Conservation (phyloP, 2,797 vertebrate genomes). For the Ambastaia sidthimunki region DNA sequence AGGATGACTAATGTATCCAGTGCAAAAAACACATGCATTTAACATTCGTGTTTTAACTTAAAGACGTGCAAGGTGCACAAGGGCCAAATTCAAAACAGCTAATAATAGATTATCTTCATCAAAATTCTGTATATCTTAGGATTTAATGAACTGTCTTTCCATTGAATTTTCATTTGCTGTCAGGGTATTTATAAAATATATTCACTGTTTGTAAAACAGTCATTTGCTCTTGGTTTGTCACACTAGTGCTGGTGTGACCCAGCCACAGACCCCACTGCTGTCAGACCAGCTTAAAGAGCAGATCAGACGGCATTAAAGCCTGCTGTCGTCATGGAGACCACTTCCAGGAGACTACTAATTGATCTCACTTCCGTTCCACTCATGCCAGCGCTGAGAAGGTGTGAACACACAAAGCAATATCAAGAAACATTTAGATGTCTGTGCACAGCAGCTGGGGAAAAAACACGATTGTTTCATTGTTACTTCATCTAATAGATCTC, state of each 20-base stretch:
- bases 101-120: constrained; percentile 2
- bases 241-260: constrained; percentile 30
- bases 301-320: constrained; percentile 43
- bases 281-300: constrained; percentile 42
- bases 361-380: constrained; percentile 51
- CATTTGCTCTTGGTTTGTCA: background rate
- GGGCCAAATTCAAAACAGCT: constrained; percentile 18
- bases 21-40: constrained; percentile 40
- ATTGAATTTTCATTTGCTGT: background rate
- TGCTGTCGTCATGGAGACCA: constrained; percentile 48
- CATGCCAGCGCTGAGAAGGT: constrained; percentile 41
- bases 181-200: background rate
- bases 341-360: constrained; percentile 56
- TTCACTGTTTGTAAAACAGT: background rate
- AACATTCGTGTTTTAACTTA: constrained; percentile 23
- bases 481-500: constrained; percentile 13
- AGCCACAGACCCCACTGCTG: constrained; percentile 45
- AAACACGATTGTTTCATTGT: constrained; percentile 21
- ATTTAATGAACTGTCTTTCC: background rate
- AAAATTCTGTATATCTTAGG: background rate
- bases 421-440: constrained; percentile 44
- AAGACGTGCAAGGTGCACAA: background rate
- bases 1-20: constrained; percentile 43
- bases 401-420: constrained; percentile 45
- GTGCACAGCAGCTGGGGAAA: constrained; percentile 35